Evolutionary conservation across 2,888 invertebrate genomes (phyloP).

Genomic region (Linyphia triangularis): DNA sequence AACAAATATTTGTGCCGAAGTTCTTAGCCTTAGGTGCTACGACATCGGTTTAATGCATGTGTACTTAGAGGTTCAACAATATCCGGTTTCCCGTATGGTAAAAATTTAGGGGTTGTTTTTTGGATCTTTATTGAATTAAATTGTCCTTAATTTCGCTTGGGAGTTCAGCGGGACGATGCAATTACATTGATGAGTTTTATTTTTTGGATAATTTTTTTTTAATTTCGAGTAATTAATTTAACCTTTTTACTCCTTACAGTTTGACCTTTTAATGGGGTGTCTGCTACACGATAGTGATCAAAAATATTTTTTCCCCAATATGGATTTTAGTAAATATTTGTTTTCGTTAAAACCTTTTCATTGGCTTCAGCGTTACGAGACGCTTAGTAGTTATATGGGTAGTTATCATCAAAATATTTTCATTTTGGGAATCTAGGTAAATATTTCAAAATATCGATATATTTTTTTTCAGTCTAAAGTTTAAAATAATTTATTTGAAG

Average conservation of each 20-base stretch:
- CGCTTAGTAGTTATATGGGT: too few relatives aligned
- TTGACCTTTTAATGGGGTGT: not conserved
- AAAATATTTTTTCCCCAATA: too few relatives aligned
- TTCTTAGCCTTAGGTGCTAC: constrained; percentile 59
- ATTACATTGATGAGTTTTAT: not conserved
- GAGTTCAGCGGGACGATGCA: not conserved
- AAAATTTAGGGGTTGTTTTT: constrained; percentile 27
- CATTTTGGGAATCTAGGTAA: too few relatives aligned
- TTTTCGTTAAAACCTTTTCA: too few relatives aligned
- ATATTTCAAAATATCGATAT: too few relatives aligned
- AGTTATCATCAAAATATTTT: too few relatives aligned
- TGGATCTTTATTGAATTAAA: constrained; percentile 47
- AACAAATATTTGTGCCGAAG: constrained; percentile 55
- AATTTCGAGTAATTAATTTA: not conserved
- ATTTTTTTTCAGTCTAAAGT: too few relatives aligned
- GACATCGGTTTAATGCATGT: constrained; percentile 4
- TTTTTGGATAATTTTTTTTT: not conserved
- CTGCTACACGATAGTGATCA: too few relatives aligned
- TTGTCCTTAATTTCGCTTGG: constrained; percentile 35
- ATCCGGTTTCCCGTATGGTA: not conserved
- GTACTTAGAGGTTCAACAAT: constrained; percentile 17
- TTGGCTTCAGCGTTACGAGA: too few relatives aligned
- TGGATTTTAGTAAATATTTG: too few relatives aligned
- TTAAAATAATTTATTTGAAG: too few relatives aligned
- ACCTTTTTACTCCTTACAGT: not conserved